Base-by-base conservation (phyloP, 2,888 invertebrate genomes). In the Caenorhabditis angaria region DNA sequence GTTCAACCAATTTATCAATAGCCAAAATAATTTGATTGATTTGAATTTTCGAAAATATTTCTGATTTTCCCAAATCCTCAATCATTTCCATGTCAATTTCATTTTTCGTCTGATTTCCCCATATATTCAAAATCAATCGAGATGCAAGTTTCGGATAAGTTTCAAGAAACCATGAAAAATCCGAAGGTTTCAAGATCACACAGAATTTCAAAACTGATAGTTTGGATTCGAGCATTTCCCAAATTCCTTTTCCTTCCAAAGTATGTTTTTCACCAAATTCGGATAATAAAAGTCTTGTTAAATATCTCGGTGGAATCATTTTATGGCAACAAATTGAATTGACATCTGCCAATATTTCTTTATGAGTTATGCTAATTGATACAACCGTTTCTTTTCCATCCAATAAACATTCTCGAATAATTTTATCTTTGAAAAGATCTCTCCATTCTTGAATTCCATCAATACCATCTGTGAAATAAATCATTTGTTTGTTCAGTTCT, bases 241-340 rank as follows among this genome's bases (percentile, higher is more conserved):
- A 72, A 5, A 72, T 72, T 27, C 72, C 68, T 51, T 73, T 73
- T 47, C 73, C 73, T 65, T 73, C 73, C 18, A 73, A 25, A 12
- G 73, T 73, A 29, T 73, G 73, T 18, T 73, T 73, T 22, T 73
- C 73, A 48, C 73, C 63, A 47, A 73, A 73, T 59, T 77, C 71
- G 2, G 74, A 77, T 1, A 77, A 48, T 32, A 77, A 53, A 12
- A 72, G 57, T 29, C 68, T 35, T 8, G 68, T 55, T 10, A 72
- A 35, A 55, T 68, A 72, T 50, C 72, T 35, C 14, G 55, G 58
- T 14, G 72, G 72, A 3, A 72, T 48, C 50, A 62, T 47, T 59
- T 61, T 61, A 20, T 61, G 61, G 25, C 61, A 65, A 25, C 61
- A 62, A 27, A 72, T 61, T 22, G 65, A 65, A 1, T 61, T 53